Conservation (phyloP, 2,888 invertebrate genomes). For the Epinotia bilunana region DNA sequence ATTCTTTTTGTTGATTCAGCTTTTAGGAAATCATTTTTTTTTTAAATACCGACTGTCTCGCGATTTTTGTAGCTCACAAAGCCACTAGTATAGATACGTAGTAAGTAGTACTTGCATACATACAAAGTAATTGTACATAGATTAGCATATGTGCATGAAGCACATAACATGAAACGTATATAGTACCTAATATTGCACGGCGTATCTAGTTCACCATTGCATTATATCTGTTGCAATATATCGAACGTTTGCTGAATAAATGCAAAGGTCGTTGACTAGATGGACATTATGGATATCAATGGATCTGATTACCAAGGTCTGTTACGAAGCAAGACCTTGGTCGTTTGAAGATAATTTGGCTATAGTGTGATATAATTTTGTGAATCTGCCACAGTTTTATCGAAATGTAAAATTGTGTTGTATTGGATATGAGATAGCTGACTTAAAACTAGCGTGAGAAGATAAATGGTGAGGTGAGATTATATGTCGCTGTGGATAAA, state of each 20-base stretch:
- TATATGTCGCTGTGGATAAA: too few relatives aligned
- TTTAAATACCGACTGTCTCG: too few relatives aligned
- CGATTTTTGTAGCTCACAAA: too few relatives aligned
- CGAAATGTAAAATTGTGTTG: background rate
- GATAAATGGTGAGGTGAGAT: too few relatives aligned
- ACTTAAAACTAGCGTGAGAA: too few relatives aligned
- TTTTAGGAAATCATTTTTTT: too few relatives aligned
- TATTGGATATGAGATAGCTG: background rate
- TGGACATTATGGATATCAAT: constrained; percentile 25
- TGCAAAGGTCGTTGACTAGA: constrained; percentile 41
- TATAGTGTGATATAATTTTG: constrained; percentile 10
- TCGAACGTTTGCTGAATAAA: constrained; percentile 29
- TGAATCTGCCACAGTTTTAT: background rate
- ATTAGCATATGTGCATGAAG: background rate
- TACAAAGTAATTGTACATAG: too few relatives aligned
- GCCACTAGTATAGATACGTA: too few relatives aligned
- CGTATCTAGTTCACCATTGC: constrained; percentile 27
- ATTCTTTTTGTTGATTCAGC: too few relatives aligned
- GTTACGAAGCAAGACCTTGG: constrained; percentile 25
- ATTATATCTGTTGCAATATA: constrained; percentile 34
- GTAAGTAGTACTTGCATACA: too few relatives aligned
- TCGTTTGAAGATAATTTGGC: constrained; percentile 7
- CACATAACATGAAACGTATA: background rate
- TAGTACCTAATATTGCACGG: background rate
- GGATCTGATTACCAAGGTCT: constrained; percentile 33